Conservation (phyloP, 2,797 vertebrate genomes). For the Cetoscarus ocellatus region DNA sequence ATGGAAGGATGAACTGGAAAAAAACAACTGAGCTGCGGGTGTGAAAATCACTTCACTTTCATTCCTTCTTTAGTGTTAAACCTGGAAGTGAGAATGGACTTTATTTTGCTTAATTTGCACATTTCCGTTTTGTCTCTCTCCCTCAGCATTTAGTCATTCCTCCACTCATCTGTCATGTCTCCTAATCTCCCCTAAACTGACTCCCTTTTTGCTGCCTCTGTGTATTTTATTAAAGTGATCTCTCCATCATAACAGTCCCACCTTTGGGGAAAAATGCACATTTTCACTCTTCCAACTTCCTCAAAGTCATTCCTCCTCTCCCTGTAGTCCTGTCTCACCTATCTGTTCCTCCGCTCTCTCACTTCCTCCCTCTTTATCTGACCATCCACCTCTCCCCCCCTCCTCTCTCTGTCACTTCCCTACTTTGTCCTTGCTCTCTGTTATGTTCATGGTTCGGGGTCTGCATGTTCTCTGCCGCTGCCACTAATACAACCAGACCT, state of each 20-base stretch:
- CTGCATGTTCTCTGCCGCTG: slow-evolving; percentile 41
- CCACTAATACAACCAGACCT: slow-evolving; percentile 49
- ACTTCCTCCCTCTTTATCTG: neutral
- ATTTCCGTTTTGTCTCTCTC: slow-evolving; percentile 34
- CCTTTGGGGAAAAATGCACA: slow-evolving; percentile 12
- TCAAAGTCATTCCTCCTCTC: neutral
- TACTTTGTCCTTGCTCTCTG: slow-evolving; percentile 48
- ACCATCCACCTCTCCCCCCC: neutral
- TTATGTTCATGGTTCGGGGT: slow-evolving; percentile 44
- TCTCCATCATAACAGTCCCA: slow-evolving; percentile 10
- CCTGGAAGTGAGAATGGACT: slow-evolving; percentile 18
- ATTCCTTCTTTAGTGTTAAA: neutral
- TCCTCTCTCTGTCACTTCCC: slow-evolving; percentile 41
- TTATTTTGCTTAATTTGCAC: slow-evolving; percentile 59
- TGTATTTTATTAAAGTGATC: slow-evolving; percentile 54
- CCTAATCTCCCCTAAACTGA: slow-evolving; percentile 39
- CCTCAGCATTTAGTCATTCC: slow-evolving; percentile 56
- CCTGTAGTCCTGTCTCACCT: neutral
- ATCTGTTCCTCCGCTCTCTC: neutral
- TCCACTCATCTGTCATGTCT: slow-evolving; percentile 55
- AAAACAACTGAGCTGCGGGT: too few relatives aligned
- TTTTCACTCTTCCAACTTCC: neutral
- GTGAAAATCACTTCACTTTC: too few relatives aligned
- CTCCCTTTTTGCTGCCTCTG: slow-evolving; percentile 48
- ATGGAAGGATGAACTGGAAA: too few relatives aligned